Evolutionary conservation across 2,113 vertebrate species (phyloP), one percentile per base, ranked within the genome.

Genomic region (Macquaria australasica): DNA sequence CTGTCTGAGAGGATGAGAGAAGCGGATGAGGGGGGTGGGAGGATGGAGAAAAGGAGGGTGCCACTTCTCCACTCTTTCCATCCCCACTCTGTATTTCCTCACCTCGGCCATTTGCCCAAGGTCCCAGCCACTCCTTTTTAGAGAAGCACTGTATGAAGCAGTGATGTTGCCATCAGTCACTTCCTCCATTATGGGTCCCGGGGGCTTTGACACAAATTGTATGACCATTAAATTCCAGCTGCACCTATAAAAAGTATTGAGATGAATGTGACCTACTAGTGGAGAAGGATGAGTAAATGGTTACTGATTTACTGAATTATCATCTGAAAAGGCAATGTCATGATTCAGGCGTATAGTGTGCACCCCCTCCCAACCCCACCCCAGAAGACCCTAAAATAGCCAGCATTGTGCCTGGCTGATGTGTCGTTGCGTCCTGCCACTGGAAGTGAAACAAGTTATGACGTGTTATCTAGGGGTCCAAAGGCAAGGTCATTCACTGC

Each of bases 401-500:
- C 10, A 14, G 7, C 59, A 78, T 48, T 87, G 64, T 79, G 86
- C 74, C 80, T 73, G 76, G 20, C 66, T 70, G 75, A 88, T 73
- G 78, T 72, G 86, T 81, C 34, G 50, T 66, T 3, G 48, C 83
- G 89, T 84, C 79, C 85, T 83, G 73, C 73, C 70, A 50, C 73
- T 88, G 84, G 69, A 90, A 81, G 87, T 64, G 77, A 93, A 92
- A 87, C 34, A 7, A 82, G 86, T 83, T 80, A 77, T 91, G 92
- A 89, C 90, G 73, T 77, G 86, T 91, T 66, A 60, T 80, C 85
- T 28, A 37, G 48, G 59, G 80, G 82, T 88, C 89, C 74, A 55
- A 87, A 83, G 86, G 89, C 92, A 92, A 93, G 90, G 91, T 93
- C 90, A 78, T 56, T 69, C 39, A 0, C 37, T 45, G 81, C 64